Base-by-base conservation (phyloP, 2,113 vertebrate species). In the Cnemophilus loriae region DNA sequence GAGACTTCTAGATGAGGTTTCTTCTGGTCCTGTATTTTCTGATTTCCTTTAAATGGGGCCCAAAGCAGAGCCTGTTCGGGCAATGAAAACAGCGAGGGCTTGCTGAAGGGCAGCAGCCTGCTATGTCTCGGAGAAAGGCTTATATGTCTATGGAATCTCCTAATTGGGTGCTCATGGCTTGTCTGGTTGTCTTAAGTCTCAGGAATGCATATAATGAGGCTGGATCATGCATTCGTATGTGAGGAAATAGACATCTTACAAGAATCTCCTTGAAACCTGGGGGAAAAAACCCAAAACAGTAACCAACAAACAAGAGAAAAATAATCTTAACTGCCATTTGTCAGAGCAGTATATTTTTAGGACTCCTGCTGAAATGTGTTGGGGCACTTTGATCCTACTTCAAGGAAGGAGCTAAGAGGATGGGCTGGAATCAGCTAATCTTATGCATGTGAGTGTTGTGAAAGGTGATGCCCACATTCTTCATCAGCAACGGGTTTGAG, bases 401-500 rank as follows among this genome's bases (percentile, higher is more conserved):
- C 47, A 84, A 84, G 52, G 39, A 61, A 80, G 32, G 28, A 73
- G n/a, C 26, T 94, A 73, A 74, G 13, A 69, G 46, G 13, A 70
- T 67, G 24, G 70, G 8, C 30, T 67, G 75, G 47, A 82, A 55
- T 80, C 55, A 52, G 21, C 52, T 60, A 41, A 47, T 41, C 26
- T 56, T 47, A 21, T 18, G 26, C 16, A 47, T 10, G 30, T 1
- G 3, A 50, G 30, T 23, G 14, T n/a, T 64, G 33, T 50, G 52
- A 78, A 75, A 87, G 33, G 28, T 83, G 59, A 30, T 83, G 46
- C 75, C 13, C 6, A 1, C 18, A 49, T 50, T 85, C 59, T 76
- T 84, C 1, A 2, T 28, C n/a, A 26, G 24, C 55, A 49, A 59
- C 32, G 0, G 0, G 11, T 77, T 57, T 57, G 32, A 78, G 16